These are phyloP conservation scores for Tetramorium alpestre DNA, from an alignment of 1,140 invertebrate species.

Conservation along the genomic window DNA sequence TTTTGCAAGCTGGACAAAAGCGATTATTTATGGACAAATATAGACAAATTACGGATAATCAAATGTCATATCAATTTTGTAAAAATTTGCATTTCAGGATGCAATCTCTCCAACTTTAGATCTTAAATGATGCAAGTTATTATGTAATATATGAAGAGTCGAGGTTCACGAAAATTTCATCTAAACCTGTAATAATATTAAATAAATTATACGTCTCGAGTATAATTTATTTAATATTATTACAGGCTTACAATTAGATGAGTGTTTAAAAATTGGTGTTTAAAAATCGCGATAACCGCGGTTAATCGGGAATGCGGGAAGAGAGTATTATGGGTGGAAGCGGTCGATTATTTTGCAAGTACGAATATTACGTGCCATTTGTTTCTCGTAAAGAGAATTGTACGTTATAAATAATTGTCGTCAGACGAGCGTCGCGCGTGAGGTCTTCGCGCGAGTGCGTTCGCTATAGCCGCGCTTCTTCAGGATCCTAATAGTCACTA, in stretches of 20 bases:
- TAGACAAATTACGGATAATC: too few relatives aligned
- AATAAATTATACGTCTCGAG: slow-evolving; percentile 2
- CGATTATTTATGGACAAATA: too few relatives aligned
- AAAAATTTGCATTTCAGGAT: too few relatives aligned
- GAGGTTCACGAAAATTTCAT: neutral
- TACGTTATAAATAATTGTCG: neutral
- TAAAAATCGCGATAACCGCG: slow-evolving; percentile 15
- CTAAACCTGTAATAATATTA: slow-evolving; percentile 3
- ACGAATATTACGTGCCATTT: neutral
- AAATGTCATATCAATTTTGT: too few relatives aligned
- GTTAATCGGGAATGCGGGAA: slow-evolving; percentile 19
- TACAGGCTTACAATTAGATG: too few relatives aligned
- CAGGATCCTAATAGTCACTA: neutral
- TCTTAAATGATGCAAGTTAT: neutral
- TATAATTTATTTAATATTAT: too few relatives aligned
- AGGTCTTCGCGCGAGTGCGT: neutral
- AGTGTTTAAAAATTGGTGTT: neutral
- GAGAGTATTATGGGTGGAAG: neutral
- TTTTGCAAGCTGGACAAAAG: too few relatives aligned
- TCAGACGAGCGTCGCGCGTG: neutral
- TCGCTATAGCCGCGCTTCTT: neutral
- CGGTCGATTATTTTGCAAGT: neutral
- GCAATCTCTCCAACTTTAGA: too few relatives aligned
- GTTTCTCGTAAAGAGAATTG: neutral
- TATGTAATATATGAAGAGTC: neutral